A percentile compares a stretch with the other conserved stretches of the same genome.
Evolutionary conservation across 1,140 invertebrate species (phyloP).

Genomic region (Macrosteles quadrilineatus): DNA sequence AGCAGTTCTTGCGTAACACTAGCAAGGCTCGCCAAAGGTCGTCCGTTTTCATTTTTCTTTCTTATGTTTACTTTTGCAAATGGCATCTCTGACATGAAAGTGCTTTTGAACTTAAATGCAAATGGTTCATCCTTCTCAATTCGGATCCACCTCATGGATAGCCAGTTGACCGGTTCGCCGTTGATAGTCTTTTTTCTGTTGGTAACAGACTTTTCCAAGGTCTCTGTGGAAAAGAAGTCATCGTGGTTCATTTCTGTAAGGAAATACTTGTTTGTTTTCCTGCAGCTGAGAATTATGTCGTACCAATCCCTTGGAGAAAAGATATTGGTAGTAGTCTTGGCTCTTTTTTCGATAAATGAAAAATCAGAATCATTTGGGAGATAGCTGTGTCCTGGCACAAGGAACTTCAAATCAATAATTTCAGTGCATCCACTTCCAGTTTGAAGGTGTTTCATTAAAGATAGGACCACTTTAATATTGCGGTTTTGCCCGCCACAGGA

Average conservation of each 20-base stretch:
- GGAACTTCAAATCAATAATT: no score
- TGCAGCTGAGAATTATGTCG: no score
- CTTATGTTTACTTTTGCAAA: slow-evolving; percentile 37
- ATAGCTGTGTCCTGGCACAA: slow-evolving; percentile 38
- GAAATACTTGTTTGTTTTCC: slow-evolving; percentile 35
- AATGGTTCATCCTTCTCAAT: slow-evolving; percentile 20
- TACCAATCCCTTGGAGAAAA: slow-evolving; percentile 37
- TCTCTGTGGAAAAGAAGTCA: no score
- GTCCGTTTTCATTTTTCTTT: slow-evolving; percentile 27
- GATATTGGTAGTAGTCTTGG: no score
- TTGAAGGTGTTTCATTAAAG: slow-evolving; percentile 31
- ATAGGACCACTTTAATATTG: neutral
- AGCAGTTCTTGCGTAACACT: slow-evolving; percentile 38
- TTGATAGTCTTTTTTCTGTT: no score
- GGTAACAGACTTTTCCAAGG: no score
- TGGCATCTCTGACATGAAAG: slow-evolving; percentile 37
- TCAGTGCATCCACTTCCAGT: no score
- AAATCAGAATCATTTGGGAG: slow-evolving; percentile 36
- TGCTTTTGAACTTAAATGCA: slow-evolving; percentile 37
- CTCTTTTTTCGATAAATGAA: slow-evolving; percentile 35
- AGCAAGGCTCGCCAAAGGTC: slow-evolving; percentile 40
- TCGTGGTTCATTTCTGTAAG: slow-evolving; percentile 39
- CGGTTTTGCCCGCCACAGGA: no score
- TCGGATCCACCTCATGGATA: slow-evolving; percentile 28
- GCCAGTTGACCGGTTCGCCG: no score